phyloP scores from a whole-genome alignment of 2,888 invertebrate species.

The Mantis religiosa region DNA sequence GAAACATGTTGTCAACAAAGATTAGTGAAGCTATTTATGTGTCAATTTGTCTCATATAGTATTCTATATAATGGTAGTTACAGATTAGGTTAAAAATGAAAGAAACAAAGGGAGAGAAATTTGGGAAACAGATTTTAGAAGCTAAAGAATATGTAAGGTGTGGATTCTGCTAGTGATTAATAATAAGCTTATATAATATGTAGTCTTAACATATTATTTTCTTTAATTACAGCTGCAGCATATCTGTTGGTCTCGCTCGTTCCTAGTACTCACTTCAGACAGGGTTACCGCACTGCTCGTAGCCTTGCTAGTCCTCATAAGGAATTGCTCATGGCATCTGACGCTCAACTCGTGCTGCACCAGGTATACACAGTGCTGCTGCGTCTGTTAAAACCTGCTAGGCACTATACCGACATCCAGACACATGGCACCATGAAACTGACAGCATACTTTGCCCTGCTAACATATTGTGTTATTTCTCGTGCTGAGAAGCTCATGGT shows the following conservation, averaged over 20 bases:
- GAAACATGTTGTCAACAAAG: too few species aligned
- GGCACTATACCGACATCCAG: constrained; percentile 80
- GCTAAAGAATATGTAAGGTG: too few species aligned
- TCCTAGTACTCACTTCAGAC: constrained; percentile 85
- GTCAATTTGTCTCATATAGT: too few species aligned
- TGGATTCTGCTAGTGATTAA: background rate
- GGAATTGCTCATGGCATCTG: constrained; percentile 47
- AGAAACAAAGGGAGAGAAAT: too few species aligned
- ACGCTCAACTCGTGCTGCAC: constrained; percentile 58
- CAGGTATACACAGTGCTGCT: constrained; percentile 70
- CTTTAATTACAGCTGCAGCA: constrained; percentile 66
- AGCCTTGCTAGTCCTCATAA: constrained; percentile 50
- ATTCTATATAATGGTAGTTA: too few species aligned
- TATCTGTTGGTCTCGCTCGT: constrained; percentile 84
- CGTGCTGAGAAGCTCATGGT: constrained; percentile 91
- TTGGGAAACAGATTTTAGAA: too few species aligned
- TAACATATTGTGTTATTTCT: constrained; percentile 87
- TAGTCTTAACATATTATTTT: background rate
- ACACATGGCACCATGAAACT: constrained; percentile 88
- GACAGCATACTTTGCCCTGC: constrained; percentile 86
- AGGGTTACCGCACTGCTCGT: constrained; percentile 68
- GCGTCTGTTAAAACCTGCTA: constrained; percentile 73
- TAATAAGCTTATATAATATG: background rate
- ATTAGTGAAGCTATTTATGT: too few species aligned
- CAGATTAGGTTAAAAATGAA: too few species aligned